Evolutionary conservation across 2,113 vertebrate species (phyloP).

Genomic region (Hepsetus odoe): DNA sequence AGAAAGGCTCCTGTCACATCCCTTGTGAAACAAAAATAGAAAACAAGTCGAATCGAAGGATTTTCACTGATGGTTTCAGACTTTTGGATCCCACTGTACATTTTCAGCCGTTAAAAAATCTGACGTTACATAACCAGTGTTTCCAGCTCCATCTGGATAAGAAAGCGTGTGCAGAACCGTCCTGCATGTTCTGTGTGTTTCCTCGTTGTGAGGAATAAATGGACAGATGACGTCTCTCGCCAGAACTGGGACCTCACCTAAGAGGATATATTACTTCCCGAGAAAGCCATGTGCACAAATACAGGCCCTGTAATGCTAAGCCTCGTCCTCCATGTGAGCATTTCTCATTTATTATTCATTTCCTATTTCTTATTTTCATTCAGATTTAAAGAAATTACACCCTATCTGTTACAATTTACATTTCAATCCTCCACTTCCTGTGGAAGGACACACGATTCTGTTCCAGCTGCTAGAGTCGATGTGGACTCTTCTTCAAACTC

Average conservation of each 20-base stretch:
- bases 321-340: constrained; percentile 65
- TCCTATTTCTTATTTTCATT: constrained; percentile 75
- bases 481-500: constrained; percentile 69
- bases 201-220: constrained; percentile 55
- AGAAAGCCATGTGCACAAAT: constrained; percentile 76
- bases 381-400: constrained; percentile 75
- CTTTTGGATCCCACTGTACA: no score
- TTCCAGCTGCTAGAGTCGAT: constrained; percentile 68
- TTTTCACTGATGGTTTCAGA: no score
- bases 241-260: constrained; percentile 72
- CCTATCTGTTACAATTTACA: constrained; percentile 71
- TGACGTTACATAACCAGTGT: constrained; percentile 18
- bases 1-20: no score
- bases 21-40: no score
- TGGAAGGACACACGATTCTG: constrained; percentile 68
- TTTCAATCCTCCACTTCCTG: constrained; percentile 71
- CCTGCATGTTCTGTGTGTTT: neutral
- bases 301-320: constrained; percentile 73
- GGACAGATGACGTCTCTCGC: constrained; percentile 73
- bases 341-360: constrained; percentile 79
- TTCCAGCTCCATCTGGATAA: constrained; percentile 17
- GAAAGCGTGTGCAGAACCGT: constrained; percentile 40
- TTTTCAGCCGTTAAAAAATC: no score
- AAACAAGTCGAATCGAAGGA: no score
- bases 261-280: constrained; percentile 71